phyloP scores from a whole-genome alignment of 2,113 vertebrate species.

The Ariopsis seemanni region DNA sequence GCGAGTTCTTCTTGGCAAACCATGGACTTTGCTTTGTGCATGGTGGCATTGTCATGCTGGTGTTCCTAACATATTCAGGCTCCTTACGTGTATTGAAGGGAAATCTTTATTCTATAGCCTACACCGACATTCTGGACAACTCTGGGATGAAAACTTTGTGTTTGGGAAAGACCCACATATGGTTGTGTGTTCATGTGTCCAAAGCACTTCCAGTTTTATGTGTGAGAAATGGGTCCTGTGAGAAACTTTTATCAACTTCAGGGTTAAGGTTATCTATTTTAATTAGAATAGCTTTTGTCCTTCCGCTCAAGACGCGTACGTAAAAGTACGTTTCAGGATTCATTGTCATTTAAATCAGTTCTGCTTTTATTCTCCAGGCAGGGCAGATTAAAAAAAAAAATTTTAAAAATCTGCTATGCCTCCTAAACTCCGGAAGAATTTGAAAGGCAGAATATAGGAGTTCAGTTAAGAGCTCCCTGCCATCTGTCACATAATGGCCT shows the following conservation, averaged over 20 bases:
- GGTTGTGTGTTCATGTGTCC: not conserved
- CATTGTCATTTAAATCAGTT: constrained; percentile 26
- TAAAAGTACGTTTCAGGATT: not conserved
- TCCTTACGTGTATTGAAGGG: not conserved
- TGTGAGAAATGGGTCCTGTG: not conserved
- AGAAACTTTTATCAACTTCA: not conserved
- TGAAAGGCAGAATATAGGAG: constrained; percentile 25
- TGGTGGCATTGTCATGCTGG: not conserved
- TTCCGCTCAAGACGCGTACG: not conserved
- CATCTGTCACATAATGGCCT: constrained; percentile 24
- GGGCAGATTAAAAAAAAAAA: constrained; percentile 1
- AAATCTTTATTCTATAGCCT: not conserved
- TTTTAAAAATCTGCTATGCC: constrained; percentile 19
- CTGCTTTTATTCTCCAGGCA: constrained; percentile 11
- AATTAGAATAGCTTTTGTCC: not conserved
- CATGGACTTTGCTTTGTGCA: not conserved
- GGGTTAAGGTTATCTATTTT: not conserved
- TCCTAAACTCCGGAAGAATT: not conserved
- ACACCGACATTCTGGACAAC: not conserved
- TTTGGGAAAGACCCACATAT: not conserved
- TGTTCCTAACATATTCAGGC: not conserved
- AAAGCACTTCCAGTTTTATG: not conserved
- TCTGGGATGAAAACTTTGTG: not conserved
- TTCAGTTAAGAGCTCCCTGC: constrained; percentile 11
- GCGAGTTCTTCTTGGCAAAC: not conserved